These are phyloP conservation scores for Drosophila paulistorum DNA, from an alignment of 1,140 invertebrate genomes.

Conservation along the genomic window DNA sequence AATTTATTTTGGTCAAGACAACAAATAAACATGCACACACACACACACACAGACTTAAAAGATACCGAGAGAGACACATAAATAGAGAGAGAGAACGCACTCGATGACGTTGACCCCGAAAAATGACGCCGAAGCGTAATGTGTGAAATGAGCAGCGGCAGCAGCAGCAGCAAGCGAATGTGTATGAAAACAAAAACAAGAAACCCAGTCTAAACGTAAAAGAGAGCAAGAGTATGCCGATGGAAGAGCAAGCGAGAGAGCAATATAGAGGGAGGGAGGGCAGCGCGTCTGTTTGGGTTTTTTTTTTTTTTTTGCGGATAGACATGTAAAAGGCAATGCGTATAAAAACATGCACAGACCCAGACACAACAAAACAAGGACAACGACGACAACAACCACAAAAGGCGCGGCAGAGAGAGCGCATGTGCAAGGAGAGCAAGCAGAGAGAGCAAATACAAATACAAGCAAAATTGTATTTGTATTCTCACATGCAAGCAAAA, in stretches of 20 bases:
- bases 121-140: conserved; percentile 78
- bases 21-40: conserved; percentile 50
- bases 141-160: conserved; percentile 57
- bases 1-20: conserved; percentile 68
- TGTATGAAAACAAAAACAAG: conserved; percentile 76
- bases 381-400: conserved; percentile 25
- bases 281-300: conserved; percentile 47
- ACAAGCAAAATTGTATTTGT: conserved; percentile 21
- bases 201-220: conserved; percentile 58
- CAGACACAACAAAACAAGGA: conserved; percentile 56
- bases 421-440: conserved; percentile 51
- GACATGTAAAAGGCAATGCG: conserved; percentile 72
- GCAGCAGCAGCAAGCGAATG: conserved; percentile 62
- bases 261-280: conserved; percentile 21
- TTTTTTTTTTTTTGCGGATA: conserved; percentile 60
- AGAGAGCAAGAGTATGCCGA: conserved; percentile 3
- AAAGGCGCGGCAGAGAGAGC: conserved; percentile 41
- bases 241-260: conserved; percentile 55
- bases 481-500: conserved; percentile 15
- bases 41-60: conserved; percentile 17
- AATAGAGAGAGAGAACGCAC: conserved; percentile 33
- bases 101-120: conserved; percentile 81
- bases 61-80: not conserved
- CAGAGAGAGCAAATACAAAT: conserved; percentile 5
- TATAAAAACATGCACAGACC: conserved; percentile 73